Evolutionary conservation across 2,113 vertebrate species (phyloP), one percentile per base, ranked within the genome.

Genomic region (Tamias sibiricus): DNA sequence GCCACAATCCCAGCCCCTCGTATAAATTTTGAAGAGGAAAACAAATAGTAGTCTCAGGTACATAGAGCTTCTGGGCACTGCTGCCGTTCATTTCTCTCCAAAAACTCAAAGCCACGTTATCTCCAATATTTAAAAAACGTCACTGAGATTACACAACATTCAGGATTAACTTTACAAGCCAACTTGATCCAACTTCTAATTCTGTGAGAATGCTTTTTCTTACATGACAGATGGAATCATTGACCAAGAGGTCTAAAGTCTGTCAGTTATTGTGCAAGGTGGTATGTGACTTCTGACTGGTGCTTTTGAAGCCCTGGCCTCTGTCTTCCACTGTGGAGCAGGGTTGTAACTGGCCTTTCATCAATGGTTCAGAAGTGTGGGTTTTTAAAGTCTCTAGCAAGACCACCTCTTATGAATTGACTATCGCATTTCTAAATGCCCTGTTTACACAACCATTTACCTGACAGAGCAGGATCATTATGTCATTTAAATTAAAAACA

Each of bases 401-500:
- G 59, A 42, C 76, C 85, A 42, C 59, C 35, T 86, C 37, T 24
- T 24, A 4, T 32, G 69, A 80, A n/a, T 9, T 62, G 69, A 49
- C 72, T 0, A 9, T 72, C 80, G 24, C 3, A 3, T 81, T 88
- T 82, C 74, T 37, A 17, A 16, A 17, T 14, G n/a, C 47, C 74
- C 52, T 91, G 79, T 82, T 86, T 84, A 85, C 24, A 44, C 24
- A 75, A 26, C 28, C 42, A n/a, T 77, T 80, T 93, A 80, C 75
- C 76, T 83, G 42, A 64, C 42, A 71, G 40, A 62, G n/a, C 79
- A 81, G 66, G 37, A 40, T 79, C 44, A 86, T 95, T 54, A 40
- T 82, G 66, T 84, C 92, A 62, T 74, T 86, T 88, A 91, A 86
- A 79, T 85, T 66, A 87, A 75, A 95, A 87, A 16, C 71, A 71